Conservation (phyloP, 2,113 vertebrate genomes). For the Prietella phreatophila region DNA sequence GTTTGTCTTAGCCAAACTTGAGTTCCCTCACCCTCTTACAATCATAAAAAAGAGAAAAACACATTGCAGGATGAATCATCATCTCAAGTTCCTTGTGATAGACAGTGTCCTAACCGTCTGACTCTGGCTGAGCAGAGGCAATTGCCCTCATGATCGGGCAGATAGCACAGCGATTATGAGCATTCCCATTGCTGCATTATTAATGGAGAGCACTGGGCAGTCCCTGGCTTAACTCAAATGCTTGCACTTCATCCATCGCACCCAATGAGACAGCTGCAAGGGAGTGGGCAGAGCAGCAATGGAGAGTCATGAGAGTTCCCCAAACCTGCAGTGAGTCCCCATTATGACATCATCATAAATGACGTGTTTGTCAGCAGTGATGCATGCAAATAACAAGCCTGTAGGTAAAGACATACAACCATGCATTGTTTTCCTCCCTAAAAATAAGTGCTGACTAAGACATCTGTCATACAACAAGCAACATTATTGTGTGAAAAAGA, state of each 20-base stretch:
- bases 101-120: slow-evolving; percentile 1
- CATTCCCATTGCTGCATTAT: slow-evolving; percentile 53
- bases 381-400: slow-evolving; percentile 21
- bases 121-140: slow-evolving; percentile 29
- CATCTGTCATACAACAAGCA: not conserved
- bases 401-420: slow-evolving; percentile 25
- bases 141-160: slow-evolving; percentile 42
- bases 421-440: not conserved
- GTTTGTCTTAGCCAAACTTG: not conserved
- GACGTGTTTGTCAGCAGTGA: slow-evolving; percentile 42
- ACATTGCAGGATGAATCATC: slow-evolving; percentile 1
- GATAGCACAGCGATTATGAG: slow-evolving; percentile 49
- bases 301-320: slow-evolving; percentile 15
- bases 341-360: slow-evolving; percentile 51
- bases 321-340: slow-evolving; percentile 19
- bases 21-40: not conserved
- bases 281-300: not conserved
- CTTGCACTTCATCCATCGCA: not conserved
- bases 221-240: slow-evolving; percentile 27
- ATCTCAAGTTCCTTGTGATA: not conserved
- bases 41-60: not conserved
- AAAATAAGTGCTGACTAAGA: slow-evolving; percentile 36
- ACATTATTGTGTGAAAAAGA: slow-evolving; percentile 11
- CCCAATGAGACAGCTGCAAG: slow-evolving; percentile 38
- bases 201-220: slow-evolving; percentile 48